These are phyloP conservation scores for Eubasilissa regina DNA, from an alignment of 1,140 invertebrate genomes.

Conservation along the genomic window DNA sequence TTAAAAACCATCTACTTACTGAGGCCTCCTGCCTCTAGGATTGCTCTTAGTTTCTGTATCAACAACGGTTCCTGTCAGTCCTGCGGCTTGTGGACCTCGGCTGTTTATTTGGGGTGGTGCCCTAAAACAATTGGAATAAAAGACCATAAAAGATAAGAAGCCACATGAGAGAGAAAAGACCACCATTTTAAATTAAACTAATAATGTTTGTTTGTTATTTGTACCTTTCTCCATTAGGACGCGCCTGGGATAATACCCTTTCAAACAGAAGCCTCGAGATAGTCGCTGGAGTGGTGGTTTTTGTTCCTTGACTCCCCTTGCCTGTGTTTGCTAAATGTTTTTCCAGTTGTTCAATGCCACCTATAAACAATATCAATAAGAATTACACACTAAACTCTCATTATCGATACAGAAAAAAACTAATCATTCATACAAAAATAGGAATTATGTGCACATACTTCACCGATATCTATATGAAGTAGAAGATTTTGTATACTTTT, in stretches of 20 bases:
- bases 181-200: too few relatives aligned
- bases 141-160: too few relatives aligned
- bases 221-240: conserved; percentile 55
- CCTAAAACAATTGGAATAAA: conserved; percentile 59
- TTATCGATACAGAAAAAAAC: too few relatives aligned
- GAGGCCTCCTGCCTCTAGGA: conserved; percentile 73
- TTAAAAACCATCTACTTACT: conserved; percentile 70
- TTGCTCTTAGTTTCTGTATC: conserved; percentile 57
- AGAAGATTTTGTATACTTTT: too few relatives aligned
- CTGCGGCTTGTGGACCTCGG: conserved; percentile 82
- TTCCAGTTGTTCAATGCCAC: conserved; percentile 85
- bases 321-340: conserved; percentile 79
- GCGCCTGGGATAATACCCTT: conserved; percentile 73
- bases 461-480: too few relatives aligned
- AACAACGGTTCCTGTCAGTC: conserved; percentile 69
- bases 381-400: too few relatives aligned
- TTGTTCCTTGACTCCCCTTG: conserved; percentile 54
- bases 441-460: too few relatives aligned
- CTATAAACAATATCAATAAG: conserved; percentile 58
- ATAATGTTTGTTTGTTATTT: neutral
- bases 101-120: conserved; percentile 73
- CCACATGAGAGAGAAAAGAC: too few relatives aligned
- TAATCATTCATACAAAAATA: too few relatives aligned
- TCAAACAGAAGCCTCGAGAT: conserved; percentile 84
- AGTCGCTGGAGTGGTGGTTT: conserved; percentile 73